Evolutionary conservation across 1,140 invertebrate genomes (phyloP).

Genomic region (Thalassaphorura encarpata): DNA sequence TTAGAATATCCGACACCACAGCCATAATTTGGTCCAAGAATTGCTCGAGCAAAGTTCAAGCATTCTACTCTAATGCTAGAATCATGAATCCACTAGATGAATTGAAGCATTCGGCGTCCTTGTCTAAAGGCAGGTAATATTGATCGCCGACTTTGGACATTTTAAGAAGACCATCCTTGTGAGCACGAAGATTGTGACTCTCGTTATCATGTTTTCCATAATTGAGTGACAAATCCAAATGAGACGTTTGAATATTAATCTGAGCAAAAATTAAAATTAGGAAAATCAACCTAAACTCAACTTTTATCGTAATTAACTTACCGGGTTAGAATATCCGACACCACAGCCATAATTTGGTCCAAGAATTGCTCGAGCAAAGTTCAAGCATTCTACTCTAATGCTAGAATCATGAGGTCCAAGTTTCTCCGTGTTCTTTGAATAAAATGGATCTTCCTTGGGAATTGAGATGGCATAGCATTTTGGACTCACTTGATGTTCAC

Average conservation of each 20-base stretch:
- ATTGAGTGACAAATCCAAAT: conserved; percentile 30
- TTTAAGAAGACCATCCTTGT: conserved; percentile 34
- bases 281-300: too few relatives aligned
- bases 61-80: too few relatives aligned
- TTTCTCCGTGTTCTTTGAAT: conserved; percentile 33
- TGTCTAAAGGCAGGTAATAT: conserved; percentile 19
- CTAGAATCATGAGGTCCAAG: conserved; percentile 29
- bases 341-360: conserved; percentile 37
- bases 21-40: conserved; percentile 35
- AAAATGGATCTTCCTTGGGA: conserved; percentile 40
- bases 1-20: conserved; percentile 38
- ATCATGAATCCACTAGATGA: conserved; percentile 14
- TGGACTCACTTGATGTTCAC: conserved; percentile 35
- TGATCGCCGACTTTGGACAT: conserved; percentile 26
- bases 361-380: conserved; percentile 37
- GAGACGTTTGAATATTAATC: conserved; percentile 29
- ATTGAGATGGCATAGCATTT: conserved; percentile 47
- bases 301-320: conserved; percentile 15
- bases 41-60: conserved; percentile 38
- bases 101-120: conserved; percentile 25
- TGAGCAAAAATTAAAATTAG: too few relatives aligned
- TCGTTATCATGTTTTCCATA: conserved; percentile 34
- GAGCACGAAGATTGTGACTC: conserved; percentile 34
- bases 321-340: conserved; percentile 36
- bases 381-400: conserved; percentile 35